Evolutionary conservation across 37 sponge, comb jelly and placozoan genomes (phyloP).

Genomic region (Oscarella lobularis): DNA sequence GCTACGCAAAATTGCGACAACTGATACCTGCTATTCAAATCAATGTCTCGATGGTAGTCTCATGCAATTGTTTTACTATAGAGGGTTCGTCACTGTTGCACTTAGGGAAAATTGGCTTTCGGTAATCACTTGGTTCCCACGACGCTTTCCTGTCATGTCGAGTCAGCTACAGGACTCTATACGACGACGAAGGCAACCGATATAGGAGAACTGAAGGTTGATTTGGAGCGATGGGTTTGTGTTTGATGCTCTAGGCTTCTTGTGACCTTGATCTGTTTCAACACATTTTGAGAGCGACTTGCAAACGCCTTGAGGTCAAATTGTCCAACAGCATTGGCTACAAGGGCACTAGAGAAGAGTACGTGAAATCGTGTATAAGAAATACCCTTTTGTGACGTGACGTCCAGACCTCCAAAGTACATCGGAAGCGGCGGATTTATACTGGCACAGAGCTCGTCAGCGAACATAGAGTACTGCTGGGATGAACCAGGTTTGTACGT

Average conservation of each 20-base stretch:
- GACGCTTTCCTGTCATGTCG: not conserved
- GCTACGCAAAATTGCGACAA: not conserved
- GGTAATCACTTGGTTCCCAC: not conserved
- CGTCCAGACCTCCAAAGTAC: not conserved
- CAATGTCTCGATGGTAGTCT: not conserved
- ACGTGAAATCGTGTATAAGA: not conserved
- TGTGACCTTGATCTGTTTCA: not conserved
- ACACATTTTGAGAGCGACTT: not conserved
- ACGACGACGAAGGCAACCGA: not conserved
- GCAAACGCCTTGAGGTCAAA: not conserved
- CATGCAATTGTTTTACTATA: too few relatives aligned
- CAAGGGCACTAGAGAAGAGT: not conserved
- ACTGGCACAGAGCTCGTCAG: not conserved
- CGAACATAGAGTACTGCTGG: not conserved
- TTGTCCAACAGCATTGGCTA: not conserved
- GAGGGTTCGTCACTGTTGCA: not conserved
- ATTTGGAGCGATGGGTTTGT: not conserved
- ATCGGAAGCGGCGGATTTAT: not conserved
- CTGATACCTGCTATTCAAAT: not conserved
- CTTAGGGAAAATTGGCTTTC: not conserved
- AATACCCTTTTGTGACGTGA: not conserved
- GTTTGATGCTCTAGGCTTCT: not conserved
- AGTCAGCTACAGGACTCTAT: not conserved
- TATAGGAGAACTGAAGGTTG: too few relatives aligned
- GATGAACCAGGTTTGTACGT: slow-evolving; percentile 1